Percentiles rank a stretch among this genome's conserved stretches.
Conservation (phyloP, 2,797 vertebrate species). For the Rhinoraja longicauda region DNA sequence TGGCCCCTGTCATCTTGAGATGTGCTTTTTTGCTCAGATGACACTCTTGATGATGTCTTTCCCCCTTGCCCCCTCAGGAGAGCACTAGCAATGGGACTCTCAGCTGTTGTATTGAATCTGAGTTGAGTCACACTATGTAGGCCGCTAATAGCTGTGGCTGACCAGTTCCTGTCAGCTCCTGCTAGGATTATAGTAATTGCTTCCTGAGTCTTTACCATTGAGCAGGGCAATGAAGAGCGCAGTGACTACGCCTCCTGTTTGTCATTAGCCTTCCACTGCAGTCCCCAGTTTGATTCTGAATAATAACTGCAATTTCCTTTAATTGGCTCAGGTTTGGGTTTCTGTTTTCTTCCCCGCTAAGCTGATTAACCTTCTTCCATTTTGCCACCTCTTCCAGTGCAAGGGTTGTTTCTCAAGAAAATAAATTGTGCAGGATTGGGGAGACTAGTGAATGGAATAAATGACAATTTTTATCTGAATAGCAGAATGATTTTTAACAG, state of each 20-base stretch:
- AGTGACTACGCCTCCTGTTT: conserved; percentile 38
- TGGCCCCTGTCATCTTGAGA: conserved; percentile 36
- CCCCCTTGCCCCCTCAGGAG: conserved; percentile 23
- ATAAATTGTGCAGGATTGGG: neutral
- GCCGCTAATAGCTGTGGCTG: conserved; percentile 39
- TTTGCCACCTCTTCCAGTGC: conserved; percentile 42
- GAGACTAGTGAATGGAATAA: neutral
- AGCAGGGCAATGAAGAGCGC: conserved; percentile 38
- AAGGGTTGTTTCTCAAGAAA: conserved; percentile 19
- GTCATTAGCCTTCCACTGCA: conserved; percentile 37
- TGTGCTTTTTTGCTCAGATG: conserved; percentile 39
- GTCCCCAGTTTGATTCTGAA: conserved; percentile 35
- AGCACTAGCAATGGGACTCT: conserved; percentile 32
- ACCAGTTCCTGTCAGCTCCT: conserved; percentile 39
- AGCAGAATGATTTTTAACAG: too few species aligned
- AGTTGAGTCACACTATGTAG: conserved; percentile 38
- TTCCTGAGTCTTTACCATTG: conserved; percentile 39
- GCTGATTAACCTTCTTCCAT: conserved; percentile 50
- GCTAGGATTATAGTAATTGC: conserved; percentile 39
- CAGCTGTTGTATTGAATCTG: conserved; percentile 37
- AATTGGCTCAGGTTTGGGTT: conserved; percentile 42
- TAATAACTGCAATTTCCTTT: conserved; percentile 37
- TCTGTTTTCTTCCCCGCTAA: conserved; percentile 49
- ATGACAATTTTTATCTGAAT: neutral
- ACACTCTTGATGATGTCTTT: conserved; percentile 37